A percentile compares a stretch with the other conserved stretches of the same genome.
Evolutionary conservation across 1,140 invertebrate genomes (phyloP).

Genomic region (Diabrotica virgifera): DNA sequence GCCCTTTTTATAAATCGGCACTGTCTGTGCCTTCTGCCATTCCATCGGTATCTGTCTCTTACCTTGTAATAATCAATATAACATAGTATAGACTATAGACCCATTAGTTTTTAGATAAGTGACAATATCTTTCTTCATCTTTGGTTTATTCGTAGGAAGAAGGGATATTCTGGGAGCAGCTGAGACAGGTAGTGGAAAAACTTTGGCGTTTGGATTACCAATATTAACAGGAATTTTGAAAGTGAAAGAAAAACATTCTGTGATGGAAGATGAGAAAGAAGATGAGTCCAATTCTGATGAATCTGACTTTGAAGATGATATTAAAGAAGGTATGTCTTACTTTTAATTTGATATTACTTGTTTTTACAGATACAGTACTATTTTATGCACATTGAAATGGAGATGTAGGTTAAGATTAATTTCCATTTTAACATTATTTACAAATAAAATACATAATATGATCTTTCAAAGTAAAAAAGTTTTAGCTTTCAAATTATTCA

Average conservation of each 20-base stretch:
- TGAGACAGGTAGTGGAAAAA: slow-evolving; percentile 98
- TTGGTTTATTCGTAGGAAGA: slow-evolving; percentile 51
- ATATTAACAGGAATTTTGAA: slow-evolving; percentile 81
- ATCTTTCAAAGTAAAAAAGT: too few species aligned
- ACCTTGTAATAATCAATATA: too few species aligned
- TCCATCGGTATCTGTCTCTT: too few species aligned
- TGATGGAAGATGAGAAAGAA: neutral
- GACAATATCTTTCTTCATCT: neutral
- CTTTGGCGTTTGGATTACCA: slow-evolving; percentile 93
- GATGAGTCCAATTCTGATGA: slow-evolving; percentile 21
- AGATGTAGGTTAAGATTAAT: neutral
- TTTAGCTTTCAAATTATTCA: too few species aligned
- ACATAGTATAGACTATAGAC: too few species aligned
- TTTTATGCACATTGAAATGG: neutral
- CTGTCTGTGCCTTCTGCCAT: too few species aligned
- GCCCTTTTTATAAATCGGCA: too few species aligned
- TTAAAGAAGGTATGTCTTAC: slow-evolving; percentile 7
- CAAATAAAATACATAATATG: too few species aligned
- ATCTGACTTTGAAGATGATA: slow-evolving; percentile 28
- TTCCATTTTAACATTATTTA: neutral
- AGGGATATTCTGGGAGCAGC: slow-evolving; percentile 93
- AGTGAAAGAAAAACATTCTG: slow-evolving; percentile 53
- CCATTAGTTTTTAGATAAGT: slow-evolving; percentile 13
- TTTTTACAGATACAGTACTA: too few species aligned
- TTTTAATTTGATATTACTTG: too few species aligned